A percentile compares a stretch with the other conserved stretches of the same genome.
Evolutionary conservation across 2,888 invertebrate species (phyloP).

Genomic region (Epirrhoe tristata): DNA sequence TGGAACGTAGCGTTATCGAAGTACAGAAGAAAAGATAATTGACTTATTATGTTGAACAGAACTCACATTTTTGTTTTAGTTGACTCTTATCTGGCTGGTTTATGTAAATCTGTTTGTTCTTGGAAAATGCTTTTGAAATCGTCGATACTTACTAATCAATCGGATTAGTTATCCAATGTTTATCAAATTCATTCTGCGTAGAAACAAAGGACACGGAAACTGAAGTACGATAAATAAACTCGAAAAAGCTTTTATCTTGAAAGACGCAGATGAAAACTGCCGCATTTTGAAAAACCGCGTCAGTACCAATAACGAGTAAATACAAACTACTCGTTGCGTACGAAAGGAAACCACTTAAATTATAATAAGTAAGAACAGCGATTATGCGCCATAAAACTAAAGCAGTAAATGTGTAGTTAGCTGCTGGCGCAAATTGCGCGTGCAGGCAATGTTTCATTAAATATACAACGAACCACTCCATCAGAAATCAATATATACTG

Average conservation of each 20-base stretch:
- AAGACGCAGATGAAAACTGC: neutral
- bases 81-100: slow-evolving; percentile 26
- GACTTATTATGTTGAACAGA: slow-evolving; percentile 56
- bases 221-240: too few species aligned
- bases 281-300: slow-evolving; percentile 2
- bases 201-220: too few species aligned
- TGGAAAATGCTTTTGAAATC: neutral
- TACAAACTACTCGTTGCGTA: slow-evolving; percentile 46
- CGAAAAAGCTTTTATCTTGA: neutral
- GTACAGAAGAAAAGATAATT: slow-evolving; percentile 60
- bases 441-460: slow-evolving; percentile 30
- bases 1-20: slow-evolving; percentile 56
- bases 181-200: too few species aligned
- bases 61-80: slow-evolving; percentile 19
- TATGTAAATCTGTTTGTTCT: slow-evolving; percentile 32
- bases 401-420: slow-evolving; percentile 81
- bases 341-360: slow-evolving; percentile 80
- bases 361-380: slow-evolving; percentile 78
- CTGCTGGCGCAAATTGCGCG: slow-evolving; percentile 63
- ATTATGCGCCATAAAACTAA: slow-evolving; percentile 77
- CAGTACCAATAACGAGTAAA: slow-evolving; percentile 14
- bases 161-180: neutral
- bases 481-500: slow-evolving; percentile 8
- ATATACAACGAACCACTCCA: slow-evolving; percentile 18
- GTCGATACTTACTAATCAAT: neutral